Evolutionary conservation across 2,797 vertebrate genomes (phyloP).

Genomic region (Cirrhinus molitorella): DNA sequence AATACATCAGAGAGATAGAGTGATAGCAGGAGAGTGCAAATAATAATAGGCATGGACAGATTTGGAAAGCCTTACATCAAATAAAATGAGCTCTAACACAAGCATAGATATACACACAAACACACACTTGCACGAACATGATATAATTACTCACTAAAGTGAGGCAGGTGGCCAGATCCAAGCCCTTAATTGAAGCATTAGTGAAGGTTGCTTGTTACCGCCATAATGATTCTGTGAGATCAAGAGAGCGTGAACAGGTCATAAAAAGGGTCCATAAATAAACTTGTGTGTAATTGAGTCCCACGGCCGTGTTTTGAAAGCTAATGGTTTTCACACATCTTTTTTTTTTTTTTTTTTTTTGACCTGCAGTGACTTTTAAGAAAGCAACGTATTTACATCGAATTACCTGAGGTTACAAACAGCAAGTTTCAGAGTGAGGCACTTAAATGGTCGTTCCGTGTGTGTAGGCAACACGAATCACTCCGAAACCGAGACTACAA

Average conservation of each 20-base stretch:
- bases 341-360: too few species aligned
- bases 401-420: not conserved
- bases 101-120: not conserved
- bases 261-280: constrained; percentile 35
- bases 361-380: not conserved
- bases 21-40: not conserved
- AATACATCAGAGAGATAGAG: constrained; percentile 15
- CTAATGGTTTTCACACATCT: not conserved
- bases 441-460: not conserved
- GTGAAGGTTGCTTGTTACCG: constrained; percentile 44
- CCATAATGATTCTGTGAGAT: constrained; percentile 36
- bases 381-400: not conserved
- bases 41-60: not conserved
- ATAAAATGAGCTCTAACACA: constrained; percentile 6
- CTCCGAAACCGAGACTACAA: not conserved
- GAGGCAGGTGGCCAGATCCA: constrained; percentile 45
- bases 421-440: not conserved
- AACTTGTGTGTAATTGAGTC: constrained; percentile 8
- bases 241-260: constrained; percentile 41
- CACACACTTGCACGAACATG: not conserved
- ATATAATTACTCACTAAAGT: constrained; percentile 32
- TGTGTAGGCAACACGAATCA: not conserved
- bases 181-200: constrained; percentile 46
- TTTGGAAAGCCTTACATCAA: not conserved
- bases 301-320: not conserved